Evolutionary conservation across 2,113 vertebrate genomes (phyloP), one percentile per base, ranked within the genome.

Genomic region (Nycticorax nycticorax): DNA sequence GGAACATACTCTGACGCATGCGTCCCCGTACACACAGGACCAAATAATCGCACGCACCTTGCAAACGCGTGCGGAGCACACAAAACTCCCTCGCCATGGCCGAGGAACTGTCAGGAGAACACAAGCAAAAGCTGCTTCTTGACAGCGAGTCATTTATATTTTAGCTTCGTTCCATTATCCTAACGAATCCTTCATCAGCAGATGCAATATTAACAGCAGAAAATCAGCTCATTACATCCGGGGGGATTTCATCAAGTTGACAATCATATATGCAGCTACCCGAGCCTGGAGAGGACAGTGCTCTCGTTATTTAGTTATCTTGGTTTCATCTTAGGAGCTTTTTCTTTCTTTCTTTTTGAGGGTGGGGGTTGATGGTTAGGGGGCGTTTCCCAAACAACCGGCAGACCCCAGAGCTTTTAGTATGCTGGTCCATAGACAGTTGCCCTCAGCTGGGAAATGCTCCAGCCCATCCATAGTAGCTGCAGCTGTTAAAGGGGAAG

Each of bases 151-250:
- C 99, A 99, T 99, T 99, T 99, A 99, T 99, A 99, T 99, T 99
- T 99, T 99, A 99, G 99, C 99, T 99, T 98, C 99, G 99, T 99
- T 99, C 99, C 99, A 99, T 99, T 99, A 99, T 99, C 99, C 99
- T 99, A 99, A 99, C 99, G 99, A 99, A 99, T 99, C 99, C 99
- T 99, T 99, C 99, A 99, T 99, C 99, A 99, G 99, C 99, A 99
- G 99, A 99, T 99, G 99, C 99, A 99, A 99, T 99, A 99, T 99
- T 99, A 99, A 99, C 99, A 99, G 99, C 99, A 99, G 99, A 99
- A 99, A 99, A 99, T 99, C 99, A 99, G 99, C 99, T 99, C 99
- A 99, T 99, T 99, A 99, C 99, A 99, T 99, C 99, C 99, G 98
- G 99, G 99, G 99, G 99, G 99, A 99, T 99, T 99, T 99, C 99